Percentiles rank a stretch among this genome's conserved stretches.
These are phyloP conservation scores for Tamias sibiricus DNA, from an alignment of 2,113 vertebrate species.

Conservation along the genomic window DNA sequence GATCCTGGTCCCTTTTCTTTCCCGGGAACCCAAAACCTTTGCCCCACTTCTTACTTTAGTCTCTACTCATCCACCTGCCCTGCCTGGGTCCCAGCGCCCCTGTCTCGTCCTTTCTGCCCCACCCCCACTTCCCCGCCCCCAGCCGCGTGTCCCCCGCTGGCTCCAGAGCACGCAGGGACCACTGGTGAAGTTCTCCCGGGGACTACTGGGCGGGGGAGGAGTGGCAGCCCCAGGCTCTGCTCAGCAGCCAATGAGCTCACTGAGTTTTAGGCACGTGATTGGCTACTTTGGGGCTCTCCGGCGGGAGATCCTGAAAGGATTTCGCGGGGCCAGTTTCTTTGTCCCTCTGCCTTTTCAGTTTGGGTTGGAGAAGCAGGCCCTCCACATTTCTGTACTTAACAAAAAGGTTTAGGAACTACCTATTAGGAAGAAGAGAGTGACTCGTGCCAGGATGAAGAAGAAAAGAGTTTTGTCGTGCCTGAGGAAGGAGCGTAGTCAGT, in stretches of 20 bases:
- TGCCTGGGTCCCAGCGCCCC: background rate
- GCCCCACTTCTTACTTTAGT: background rate
- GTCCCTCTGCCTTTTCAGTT: background rate
- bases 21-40: background rate
- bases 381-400: background rate
- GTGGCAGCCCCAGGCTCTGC: background rate
- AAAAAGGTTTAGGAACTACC: too few species aligned
- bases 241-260: slow-evolving; percentile 69
- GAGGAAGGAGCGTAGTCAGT: background rate
- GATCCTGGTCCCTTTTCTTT: background rate
- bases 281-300: slow-evolving; percentile 10
- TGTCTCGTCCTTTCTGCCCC: background rate
- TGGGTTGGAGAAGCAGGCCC: background rate
- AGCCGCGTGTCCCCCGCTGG: fast-evolving
- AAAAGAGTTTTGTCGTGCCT: background rate
- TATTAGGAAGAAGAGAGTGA: background rate
- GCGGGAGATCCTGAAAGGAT: slow-evolving; percentile 45
- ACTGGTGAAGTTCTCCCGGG: background rate
- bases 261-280: slow-evolving; percentile 38
- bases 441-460: background rate
- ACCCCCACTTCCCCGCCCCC: too few species aligned
- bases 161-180: background rate
- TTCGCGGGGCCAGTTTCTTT: slow-evolving; percentile 35
- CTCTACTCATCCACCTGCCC: background rate
- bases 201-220: background rate